Base-by-base conservation (phyloP, 2,113 vertebrate genomes). In the Pelmatolapia mariae region DNA sequence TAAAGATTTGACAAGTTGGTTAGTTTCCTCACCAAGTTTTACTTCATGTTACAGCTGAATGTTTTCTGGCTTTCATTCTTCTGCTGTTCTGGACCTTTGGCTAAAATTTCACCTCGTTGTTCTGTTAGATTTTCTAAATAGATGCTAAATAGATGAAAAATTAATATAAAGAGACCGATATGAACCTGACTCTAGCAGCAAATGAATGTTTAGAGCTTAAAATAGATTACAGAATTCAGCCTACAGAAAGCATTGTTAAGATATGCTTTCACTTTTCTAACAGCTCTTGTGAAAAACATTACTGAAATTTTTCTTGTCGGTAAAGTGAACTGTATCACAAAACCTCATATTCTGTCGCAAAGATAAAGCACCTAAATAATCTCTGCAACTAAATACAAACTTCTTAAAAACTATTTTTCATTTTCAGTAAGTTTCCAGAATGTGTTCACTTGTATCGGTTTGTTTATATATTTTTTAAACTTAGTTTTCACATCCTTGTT, bases 251-350 rank as follows among this genome's bases (percentile, higher is more conserved):
- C 31, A 16, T 57, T 57, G 24, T 8, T 57, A 15, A 57, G 29
- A 63, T 36, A 63, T 63, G 31, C 6, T 36, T 12, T 63, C 18
- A 63, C 10, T 36, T 36, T 7, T n/a, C 3, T n/a, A 1, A 36
- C 59, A 36, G 19, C 31, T n/a, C 33, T 12, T 12, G 31, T 38
- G 61, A 38, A 66, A n/a, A 66, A 12, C 61, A 66, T 36, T 19
- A 36, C 6, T 66, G 18, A 66, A 11, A 0, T n/a, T 36, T 36
- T 63, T 63, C 59, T 56, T 56, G 0, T 56, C 0, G 0, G 53
- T 29, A 24, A 36, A 38, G 18, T 66, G 10, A 3, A n/a, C 18
- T 66, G 18, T 38, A 38, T 38, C 0, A n/a, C 19, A 36, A 66
- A 63, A 66, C 31, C 18, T 66, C 10, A 36, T 18, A 4, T 66